Percentiles rank a stretch among this genome's conserved stretches.
Evolutionary conservation across 1,140 invertebrate species (phyloP).

Genomic region (Drosophila tani): DNA sequence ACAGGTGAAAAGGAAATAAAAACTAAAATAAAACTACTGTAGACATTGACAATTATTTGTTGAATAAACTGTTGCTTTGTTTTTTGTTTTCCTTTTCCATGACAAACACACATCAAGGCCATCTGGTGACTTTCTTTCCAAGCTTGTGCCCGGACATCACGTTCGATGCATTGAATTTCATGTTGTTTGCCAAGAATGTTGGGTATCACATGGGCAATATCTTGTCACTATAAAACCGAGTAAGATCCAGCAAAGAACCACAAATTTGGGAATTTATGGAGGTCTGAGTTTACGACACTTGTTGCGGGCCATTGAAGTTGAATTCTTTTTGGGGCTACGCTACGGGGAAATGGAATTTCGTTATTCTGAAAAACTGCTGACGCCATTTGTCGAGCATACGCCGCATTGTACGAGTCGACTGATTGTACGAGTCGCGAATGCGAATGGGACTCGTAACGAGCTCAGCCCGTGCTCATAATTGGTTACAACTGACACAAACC

Average conservation of each 20-base stretch:
- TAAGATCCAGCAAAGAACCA: not conserved
- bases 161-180: conserved; percentile 24
- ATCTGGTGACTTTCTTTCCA: conserved; percentile 1
- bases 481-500: conserved; percentile 51
- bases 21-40: not conserved
- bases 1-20: not conserved
- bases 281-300: conserved; percentile 12
- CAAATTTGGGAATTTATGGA: conserved; percentile 8
- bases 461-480: conserved; percentile 40
- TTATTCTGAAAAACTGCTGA: conserved; percentile 18
- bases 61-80: conserved; percentile 10
- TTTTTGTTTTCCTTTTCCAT: not conserved
- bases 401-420: conserved; percentile 11
- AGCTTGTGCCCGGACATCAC: conserved; percentile 11
- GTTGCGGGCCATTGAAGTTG: conserved; percentile 10
- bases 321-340: not conserved
- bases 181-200: conserved; percentile 8
- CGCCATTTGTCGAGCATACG: conserved; percentile 30
- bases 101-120: conserved; percentile 15
- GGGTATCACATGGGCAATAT: conserved; percentile 5
- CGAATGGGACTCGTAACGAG: conserved; percentile 16
- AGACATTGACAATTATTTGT: not conserved
- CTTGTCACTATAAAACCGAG: not conserved
- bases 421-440: conserved; percentile 30
- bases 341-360: conserved; percentile 14